Conservation (phyloP, 1,140 invertebrate genomes). For the Oreohelix idahoensis region DNA sequence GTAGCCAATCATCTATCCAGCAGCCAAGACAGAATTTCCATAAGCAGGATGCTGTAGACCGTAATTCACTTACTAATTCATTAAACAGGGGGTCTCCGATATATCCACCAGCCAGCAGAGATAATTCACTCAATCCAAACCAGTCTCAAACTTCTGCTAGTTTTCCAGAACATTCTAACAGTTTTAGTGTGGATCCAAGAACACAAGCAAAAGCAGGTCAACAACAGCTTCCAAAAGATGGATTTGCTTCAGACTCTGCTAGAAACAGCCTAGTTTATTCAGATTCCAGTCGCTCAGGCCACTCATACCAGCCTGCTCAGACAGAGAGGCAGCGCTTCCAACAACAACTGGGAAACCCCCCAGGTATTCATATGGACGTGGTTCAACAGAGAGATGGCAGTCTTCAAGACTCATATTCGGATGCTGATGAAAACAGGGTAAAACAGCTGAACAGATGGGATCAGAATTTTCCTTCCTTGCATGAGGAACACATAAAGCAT, state of each 20-base stretch:
- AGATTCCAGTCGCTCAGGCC: constrained; percentile 13
- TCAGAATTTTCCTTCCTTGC: constrained; percentile 20
- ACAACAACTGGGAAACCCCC: background rate
- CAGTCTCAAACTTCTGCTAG: constrained; percentile 15
- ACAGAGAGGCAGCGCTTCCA: background rate
- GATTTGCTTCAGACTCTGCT: constrained; percentile 28
- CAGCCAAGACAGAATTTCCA: background rate
- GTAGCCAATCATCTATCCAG: constrained; percentile 24
- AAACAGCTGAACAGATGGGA: constrained; percentile 30
- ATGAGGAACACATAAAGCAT: constrained; percentile 3
- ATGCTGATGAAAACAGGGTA: background rate
- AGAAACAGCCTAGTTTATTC: constrained; percentile 27
- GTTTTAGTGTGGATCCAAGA: background rate
- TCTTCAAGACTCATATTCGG: constrained; percentile 27
- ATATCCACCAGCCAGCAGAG: background rate
- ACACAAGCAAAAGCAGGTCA: background rate
- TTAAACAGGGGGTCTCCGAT: background rate
- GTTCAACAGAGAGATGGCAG: background rate
- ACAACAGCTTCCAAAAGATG: constrained; percentile 14
- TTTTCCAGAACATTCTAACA: background rate
- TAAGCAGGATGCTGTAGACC: background rate
- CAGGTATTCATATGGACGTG: background rate
- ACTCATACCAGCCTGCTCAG: background rate
- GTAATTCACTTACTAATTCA: constrained; percentile 20
- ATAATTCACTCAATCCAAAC: constrained; percentile 23